phyloP scores from a whole-genome alignment of 2,797 vertebrate genomes.

The Notolabrus celidotus region DNA sequence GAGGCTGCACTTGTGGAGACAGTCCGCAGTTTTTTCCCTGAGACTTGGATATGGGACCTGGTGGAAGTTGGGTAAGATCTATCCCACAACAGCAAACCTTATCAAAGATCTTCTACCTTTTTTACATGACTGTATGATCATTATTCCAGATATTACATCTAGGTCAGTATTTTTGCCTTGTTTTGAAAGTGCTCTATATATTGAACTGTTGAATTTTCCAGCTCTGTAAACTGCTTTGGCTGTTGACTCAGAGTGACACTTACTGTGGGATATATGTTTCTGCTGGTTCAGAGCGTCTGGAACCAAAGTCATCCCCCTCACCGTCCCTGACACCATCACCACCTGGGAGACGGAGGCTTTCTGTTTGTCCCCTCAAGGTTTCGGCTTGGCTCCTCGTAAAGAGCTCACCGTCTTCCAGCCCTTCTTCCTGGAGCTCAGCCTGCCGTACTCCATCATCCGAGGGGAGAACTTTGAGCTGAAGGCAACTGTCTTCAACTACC shows the following conservation, averaged over 20 bases:
- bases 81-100: not conserved
- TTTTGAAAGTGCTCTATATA: too few species aligned
- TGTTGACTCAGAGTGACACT: too few species aligned
- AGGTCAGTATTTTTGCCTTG: too few species aligned
- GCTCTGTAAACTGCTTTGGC: too few species aligned
- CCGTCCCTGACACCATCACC: conserved; percentile 84
- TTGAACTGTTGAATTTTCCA: too few species aligned
- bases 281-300: conserved; percentile 72
- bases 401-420: conserved; percentile 85
- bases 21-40: conserved; percentile 76
- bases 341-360: conserved; percentile 83
- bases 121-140: not conserved
- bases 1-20: conserved; percentile 41
- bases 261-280: too few species aligned
- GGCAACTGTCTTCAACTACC: conserved; percentile 82
- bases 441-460: conserved; percentile 87
- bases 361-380: conserved; percentile 79
- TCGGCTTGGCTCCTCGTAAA: conserved; percentile 82
- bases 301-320: conserved; percentile 53
- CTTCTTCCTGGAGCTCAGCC: conserved; percentile 85
- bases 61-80: conserved; percentile 78
- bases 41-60: conserved; percentile 85
- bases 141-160: too few species aligned
- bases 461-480: conserved; percentile 87
- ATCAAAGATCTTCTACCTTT: not conserved